Evolutionary conservation across 2,888 invertebrate species (phyloP), one percentile per base, ranked within the genome.

Genomic region (Timema podura): DNA sequence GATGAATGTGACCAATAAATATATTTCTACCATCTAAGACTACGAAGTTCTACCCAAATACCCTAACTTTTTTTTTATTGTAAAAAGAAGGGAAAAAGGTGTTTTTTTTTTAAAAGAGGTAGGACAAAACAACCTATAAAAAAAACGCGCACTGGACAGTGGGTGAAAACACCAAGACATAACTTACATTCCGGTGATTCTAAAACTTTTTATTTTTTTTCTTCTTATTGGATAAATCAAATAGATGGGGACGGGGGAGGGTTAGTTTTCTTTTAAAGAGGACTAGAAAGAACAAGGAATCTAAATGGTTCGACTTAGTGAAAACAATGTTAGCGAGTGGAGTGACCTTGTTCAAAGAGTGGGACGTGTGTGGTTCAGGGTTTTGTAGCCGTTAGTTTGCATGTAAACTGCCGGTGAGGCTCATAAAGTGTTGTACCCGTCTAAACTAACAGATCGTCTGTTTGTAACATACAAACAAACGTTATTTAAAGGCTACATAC

Each of bases 1-100:
- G 70, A 68, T 68, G 45, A 54, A 64, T 44, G 49, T 30, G 64
- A 65, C 67, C 70, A 68, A 70, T 68, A 68, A 70, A 70, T 68
- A 70, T 64, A 11, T 6, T 68, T 15, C 45, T 44, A 15, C 57
- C 48, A 15, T 64, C 44, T 30, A 44, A 30, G 45, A 7, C 51
- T 47, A 61, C 48, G 45, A 44, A 16, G 64, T 57, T 46, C 61
- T 65, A 64, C 69, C 59, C 65, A 59, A 47, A 13, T 45, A 9
- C 49, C 47, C 65, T 6, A 57, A 15, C n/a, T 59, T 30, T 30
- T 30, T 30, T 30, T 30, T 30, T 30, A 30, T 30, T 45, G 61
- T n/a, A 9, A 45, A 61, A 61, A n/a, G 45, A 61, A 13, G 30
- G 9, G 0, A 57, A 61, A 45, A 13, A 61, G 61, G 45, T 10